phyloP scores from a whole-genome alignment of 2,113 vertebrate species.

The Aptenodytes forsteri region DNA sequence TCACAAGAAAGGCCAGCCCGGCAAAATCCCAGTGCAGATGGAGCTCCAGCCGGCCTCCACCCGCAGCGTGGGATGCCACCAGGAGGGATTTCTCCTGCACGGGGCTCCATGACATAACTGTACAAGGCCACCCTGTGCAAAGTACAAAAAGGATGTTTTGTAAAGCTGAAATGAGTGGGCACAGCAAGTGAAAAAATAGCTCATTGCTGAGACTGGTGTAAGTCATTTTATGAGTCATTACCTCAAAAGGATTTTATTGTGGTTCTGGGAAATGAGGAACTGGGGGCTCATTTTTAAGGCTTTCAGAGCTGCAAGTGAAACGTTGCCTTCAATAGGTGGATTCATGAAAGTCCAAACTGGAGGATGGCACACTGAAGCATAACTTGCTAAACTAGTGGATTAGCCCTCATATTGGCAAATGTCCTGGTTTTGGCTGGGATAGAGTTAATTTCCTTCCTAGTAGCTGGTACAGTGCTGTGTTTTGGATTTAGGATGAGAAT shows the following conservation, averaged over 20 bases:
- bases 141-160: not conserved
- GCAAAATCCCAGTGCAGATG: not conserved
- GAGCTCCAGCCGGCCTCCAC: not conserved
- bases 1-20: rapidly evolving
- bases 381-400: not conserved
- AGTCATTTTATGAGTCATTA: constrained; percentile 21
- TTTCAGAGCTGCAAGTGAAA: constrained; percentile 14
- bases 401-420: not conserved
- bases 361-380: not conserved
- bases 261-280: constrained; percentile 33
- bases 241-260: not conserved
- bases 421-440: too few species aligned
- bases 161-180: not conserved
- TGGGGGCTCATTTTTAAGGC: not conserved
- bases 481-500: too few species aligned
- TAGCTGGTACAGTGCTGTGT: too few species aligned
- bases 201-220: not conserved
- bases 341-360: not conserved
- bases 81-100: not conserved
- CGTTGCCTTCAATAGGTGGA: not conserved
- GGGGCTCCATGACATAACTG: not conserved
- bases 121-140: not conserved
- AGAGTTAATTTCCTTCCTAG: too few species aligned
- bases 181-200: not conserved
- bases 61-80: not conserved